phyloP scores from a whole-genome alignment of 2,888 invertebrate species.

The Eudemis profundana region DNA sequence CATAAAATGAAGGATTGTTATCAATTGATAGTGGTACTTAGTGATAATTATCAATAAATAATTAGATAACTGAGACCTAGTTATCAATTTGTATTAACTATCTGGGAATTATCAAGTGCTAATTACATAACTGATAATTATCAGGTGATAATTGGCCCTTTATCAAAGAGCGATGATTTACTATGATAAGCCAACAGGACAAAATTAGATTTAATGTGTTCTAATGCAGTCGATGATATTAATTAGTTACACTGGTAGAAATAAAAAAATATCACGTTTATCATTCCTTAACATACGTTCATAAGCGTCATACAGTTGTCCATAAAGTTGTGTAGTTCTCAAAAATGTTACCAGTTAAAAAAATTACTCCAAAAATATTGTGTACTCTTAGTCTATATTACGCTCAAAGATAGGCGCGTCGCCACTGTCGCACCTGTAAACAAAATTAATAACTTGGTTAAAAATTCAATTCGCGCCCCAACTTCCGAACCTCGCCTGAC shows the following conservation, averaged over 20 bases:
- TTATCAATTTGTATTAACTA: no score
- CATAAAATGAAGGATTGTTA: background rate
- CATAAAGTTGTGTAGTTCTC: conserved; percentile 67
- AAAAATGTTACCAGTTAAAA: conserved; percentile 68
- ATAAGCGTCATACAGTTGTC: conserved; percentile 77
- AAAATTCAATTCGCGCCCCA: conserved; percentile 27
- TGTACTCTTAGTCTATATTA: conserved; percentile 56
- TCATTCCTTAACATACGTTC: conserved; percentile 49
- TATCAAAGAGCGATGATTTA: no score
- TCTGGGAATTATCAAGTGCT: no score
- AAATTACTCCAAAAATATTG: conserved; percentile 78
- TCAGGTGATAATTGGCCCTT: no score
- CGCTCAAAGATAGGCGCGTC: conserved; percentile 70
- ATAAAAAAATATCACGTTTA: conserved; percentile 46
- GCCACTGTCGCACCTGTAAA: conserved; percentile 72
- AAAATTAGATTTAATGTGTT: conserved; percentile 9
- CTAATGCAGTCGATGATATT: conserved; percentile 11
- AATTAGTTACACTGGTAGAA: conserved; percentile 46
- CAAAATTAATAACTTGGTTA: conserved; percentile 44
- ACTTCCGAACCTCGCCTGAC: conserved; percentile 15
- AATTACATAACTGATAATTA: no score
- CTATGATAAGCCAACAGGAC: no score
- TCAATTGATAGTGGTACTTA: background rate
- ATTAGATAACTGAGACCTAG: no score
- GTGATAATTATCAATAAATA: no score